phyloP scores from a whole-genome alignment of 2,888 invertebrate genomes.

The Callimorpha dominula region DNA sequence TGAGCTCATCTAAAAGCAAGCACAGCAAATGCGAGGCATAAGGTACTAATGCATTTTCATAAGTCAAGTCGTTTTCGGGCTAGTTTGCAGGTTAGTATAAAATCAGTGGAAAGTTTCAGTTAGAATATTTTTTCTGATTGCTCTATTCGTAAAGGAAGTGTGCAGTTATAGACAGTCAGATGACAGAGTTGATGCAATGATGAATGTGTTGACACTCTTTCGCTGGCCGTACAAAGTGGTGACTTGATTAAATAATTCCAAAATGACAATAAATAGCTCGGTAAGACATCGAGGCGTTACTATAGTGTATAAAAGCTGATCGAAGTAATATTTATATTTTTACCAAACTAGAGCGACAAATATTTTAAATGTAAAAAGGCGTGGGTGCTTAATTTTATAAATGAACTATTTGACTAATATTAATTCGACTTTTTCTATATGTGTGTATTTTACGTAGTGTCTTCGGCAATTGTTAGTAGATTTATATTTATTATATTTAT shows the following conservation, averaged over 20 bases:
- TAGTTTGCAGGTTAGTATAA: neutral
- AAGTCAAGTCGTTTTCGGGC: neutral
- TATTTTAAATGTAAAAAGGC: neutral
- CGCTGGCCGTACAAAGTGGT: conserved; percentile 20
- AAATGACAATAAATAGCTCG: conserved; percentile 17
- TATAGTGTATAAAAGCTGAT: neutral
- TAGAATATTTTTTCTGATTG: conserved; percentile 13
- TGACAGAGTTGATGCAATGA: conserved; percentile 19
- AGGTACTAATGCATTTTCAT: neutral
- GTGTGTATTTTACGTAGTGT: neutral
- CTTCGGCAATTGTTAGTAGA: neutral
- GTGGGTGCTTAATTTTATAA: too few species aligned
- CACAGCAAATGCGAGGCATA: neutral
- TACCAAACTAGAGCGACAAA: too few species aligned
- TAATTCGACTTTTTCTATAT: too few species aligned
- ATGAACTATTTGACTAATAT: neutral
- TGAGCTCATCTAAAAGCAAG: neutral
- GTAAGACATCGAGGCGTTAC: neutral
- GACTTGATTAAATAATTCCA: conserved; percentile 10
- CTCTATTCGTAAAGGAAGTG: conserved; percentile 35
- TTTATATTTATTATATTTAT: neutral
- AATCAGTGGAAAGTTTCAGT: neutral
- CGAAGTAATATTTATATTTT: neutral
- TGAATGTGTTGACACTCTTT: conserved; percentile 22
- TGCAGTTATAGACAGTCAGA: conserved; percentile 32